These are phyloP conservation scores for Monopis laevigella DNA, from an alignment of 2,888 invertebrate species.

Conservation along the genomic window DNA sequence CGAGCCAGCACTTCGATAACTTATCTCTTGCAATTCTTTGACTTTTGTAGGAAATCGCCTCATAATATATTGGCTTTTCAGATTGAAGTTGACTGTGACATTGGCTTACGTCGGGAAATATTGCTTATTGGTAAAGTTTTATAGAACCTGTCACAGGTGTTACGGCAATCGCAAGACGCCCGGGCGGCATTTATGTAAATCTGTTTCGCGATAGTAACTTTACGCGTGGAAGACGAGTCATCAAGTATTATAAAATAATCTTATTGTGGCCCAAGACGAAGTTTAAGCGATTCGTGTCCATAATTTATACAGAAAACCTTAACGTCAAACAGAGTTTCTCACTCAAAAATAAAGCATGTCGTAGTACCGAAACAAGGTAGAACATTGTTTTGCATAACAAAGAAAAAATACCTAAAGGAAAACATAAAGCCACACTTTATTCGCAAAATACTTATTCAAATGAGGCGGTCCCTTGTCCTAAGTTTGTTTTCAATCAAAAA, in stretches of 20 bases:
- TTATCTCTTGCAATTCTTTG: conserved; percentile 44
- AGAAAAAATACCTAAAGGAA: conserved; percentile 65
- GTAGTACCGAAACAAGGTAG: conserved; percentile 67
- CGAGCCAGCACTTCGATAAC: conserved; percentile 32
- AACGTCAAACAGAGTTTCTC: conserved; percentile 66
- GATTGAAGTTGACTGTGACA: conserved; percentile 51
- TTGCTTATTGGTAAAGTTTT: conserved; percentile 64
- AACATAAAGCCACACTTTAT: conserved; percentile 69
- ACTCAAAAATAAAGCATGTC: conserved; percentile 68
- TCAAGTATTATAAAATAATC: conserved; percentile 9
- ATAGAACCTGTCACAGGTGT: conserved; percentile 59
- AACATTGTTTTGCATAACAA: conserved; percentile 68
- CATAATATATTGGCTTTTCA: conserved; percentile 60
- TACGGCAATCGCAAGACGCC: conserved; percentile 21
- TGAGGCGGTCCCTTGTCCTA: conserved; percentile 64
- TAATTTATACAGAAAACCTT: conserved; percentile 66
- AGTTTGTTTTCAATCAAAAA: conserved; percentile 69
- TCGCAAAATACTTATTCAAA: conserved; percentile 68
- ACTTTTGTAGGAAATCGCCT: conserved; percentile 50
- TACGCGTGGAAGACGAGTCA: not conserved
- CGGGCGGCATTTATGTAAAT: conserved; percentile 6
- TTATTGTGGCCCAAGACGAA: conserved; percentile 7
- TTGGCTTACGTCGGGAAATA: conserved; percentile 34
- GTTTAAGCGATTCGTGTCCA: conserved; percentile 20
- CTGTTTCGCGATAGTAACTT: conserved; percentile 2